These are phyloP conservation scores for Melanerpes formicivorus DNA, from an alignment of 2,113 vertebrate genomes.

Conservation along the genomic window DNA sequence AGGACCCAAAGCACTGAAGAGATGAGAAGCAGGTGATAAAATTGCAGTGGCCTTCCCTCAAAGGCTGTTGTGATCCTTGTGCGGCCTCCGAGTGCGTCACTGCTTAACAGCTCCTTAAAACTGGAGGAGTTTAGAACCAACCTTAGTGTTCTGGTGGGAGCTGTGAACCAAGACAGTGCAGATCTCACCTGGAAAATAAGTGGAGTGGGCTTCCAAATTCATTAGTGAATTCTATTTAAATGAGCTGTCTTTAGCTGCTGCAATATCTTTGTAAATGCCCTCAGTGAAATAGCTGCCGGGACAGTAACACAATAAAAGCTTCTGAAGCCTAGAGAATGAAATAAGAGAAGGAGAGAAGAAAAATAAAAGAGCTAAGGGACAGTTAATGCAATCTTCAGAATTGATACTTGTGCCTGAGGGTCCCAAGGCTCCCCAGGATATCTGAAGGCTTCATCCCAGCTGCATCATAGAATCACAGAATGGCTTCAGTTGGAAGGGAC, in stretches of 20 bases:
- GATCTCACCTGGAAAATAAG: neutral
- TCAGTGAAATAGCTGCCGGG: neutral
- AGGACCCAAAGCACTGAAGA: neutral
- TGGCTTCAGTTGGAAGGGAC: too few species aligned
- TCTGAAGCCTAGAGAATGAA: neutral
- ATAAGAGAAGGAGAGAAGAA: neutral
- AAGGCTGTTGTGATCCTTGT: neutral
- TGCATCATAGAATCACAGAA: too few species aligned
- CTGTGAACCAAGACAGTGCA: neutral
- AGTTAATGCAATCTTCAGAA: neutral
- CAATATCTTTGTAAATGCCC: neutral
- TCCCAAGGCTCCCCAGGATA: neutral
- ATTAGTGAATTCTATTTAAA: neutral
- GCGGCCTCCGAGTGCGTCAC: neutral
- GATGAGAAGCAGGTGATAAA: neutral
- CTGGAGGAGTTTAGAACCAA: neutral
- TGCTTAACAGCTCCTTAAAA: neutral
- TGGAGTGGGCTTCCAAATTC: neutral
- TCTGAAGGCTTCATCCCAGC: neutral
- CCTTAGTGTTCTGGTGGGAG: neutral
- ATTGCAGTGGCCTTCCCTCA: neutral
- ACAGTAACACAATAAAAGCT: neutral
- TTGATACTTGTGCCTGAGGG: neutral
- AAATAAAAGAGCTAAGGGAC: neutral
- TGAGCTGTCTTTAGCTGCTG: neutral